Evolutionary conservation across 2,888 invertebrate species (phyloP).

Genomic region (Zaprionus lineosus): DNA sequence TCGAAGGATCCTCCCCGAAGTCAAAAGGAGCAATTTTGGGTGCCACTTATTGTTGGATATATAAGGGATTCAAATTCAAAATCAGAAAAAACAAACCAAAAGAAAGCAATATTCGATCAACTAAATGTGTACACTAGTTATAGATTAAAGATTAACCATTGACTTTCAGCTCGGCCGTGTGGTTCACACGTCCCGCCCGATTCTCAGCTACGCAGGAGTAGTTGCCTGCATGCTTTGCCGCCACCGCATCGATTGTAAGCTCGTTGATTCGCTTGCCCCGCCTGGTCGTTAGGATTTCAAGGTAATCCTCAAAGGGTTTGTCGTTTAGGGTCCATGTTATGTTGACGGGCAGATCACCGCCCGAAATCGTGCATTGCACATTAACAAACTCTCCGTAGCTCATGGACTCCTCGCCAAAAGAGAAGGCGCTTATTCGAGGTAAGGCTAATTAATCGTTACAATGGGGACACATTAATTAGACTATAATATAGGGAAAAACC

Average conservation of each 20-base stretch:
- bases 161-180: constrained; percentile 88
- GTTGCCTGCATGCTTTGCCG: constrained; percentile 88
- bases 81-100: constrained; percentile 23
- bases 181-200: constrained; percentile 87
- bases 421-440: constrained; percentile 89
- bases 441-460: constrained; percentile 85
- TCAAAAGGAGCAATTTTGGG: constrained; percentile 89
- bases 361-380: constrained; percentile 84
- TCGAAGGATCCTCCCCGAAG: constrained; percentile 87
- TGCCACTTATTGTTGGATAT: constrained; percentile 84
- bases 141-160: constrained; percentile 84
- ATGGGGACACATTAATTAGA: too few species aligned
- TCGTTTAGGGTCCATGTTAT: constrained; percentile 86
- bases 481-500: too few species aligned
- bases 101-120: constrained; percentile 17
- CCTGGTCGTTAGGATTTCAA: constrained; percentile 80
- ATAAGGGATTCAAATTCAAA: too few species aligned
- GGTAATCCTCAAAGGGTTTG: constrained; percentile 81
- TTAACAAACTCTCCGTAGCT: constrained; percentile 86
- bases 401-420: constrained; percentile 89
- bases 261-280: constrained; percentile 84
- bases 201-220: constrained; percentile 90
- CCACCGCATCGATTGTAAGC: constrained; percentile 87
- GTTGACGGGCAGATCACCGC: constrained; percentile 85
- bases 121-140: constrained; percentile 9